Evolutionary conservation across 2,797 vertebrate species (phyloP), one percentile per base, ranked within the genome.

Genomic region (Hemitrygon akajei): DNA sequence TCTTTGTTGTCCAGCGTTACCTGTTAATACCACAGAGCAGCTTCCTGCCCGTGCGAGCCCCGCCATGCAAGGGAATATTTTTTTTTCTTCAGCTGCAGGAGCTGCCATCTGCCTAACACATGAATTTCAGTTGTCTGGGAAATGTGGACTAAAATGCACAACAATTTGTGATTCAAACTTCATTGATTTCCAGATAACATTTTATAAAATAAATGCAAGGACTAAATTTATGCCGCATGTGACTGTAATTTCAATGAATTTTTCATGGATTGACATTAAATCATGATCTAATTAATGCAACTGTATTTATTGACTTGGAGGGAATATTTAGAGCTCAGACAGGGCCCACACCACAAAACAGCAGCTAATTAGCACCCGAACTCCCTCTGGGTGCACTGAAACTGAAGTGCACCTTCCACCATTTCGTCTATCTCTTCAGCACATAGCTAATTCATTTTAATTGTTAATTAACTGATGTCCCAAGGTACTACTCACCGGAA

Each of bases 391-490:
- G 86, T 66, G 34, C 60, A 37, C 63, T 66, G 86, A n/a, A 37
- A 69, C 60, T 9, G 37, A 89, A 37, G n/a, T n/a, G 34, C n/a
- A 69, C 11, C n/a, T 37, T 25, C 60, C 86, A 37, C 7, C 60
- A 37, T 89, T 34, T 22, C 18, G 25, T 18, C 60, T 60, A 69
- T 89, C 18, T 37, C 69, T 37, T 69, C 34, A 16, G 22, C 86
- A 89, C 86, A n/a, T 66, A 89, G 60, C 16, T 69, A 34, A 89
- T 37, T 89, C 63, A 66, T 69, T 89, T 89, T 89, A 69, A 89
- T 89, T 89, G 63, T 37, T 69, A 69, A 89, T 89, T 37, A 69
- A 69, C n/a, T 37, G 7, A 69, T 37, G 6, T 89, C 86, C 86
- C 86, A 3, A 34, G 86, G 86, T 60, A 89, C 60, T 86, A 86